phyloP scores from a whole-genome alignment of 2,888 invertebrate species.

The Andricus curvator region DNA sequence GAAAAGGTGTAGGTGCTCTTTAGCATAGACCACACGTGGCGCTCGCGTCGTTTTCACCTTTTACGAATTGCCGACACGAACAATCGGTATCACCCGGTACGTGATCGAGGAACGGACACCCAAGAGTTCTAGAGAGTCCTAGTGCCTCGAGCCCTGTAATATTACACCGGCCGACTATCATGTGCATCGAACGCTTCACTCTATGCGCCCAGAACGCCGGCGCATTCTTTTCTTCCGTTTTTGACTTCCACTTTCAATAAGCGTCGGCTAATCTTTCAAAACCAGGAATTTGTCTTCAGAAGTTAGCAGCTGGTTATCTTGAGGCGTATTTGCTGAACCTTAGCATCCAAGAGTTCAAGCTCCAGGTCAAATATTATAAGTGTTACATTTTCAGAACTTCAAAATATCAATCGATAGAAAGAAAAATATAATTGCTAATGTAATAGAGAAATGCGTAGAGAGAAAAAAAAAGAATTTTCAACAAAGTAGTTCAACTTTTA shows the following conservation, averaged over 20 bases:
- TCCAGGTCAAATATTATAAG: too few relatives aligned
- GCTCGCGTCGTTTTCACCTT: constrained; percentile 22
- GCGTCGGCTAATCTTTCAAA: constrained; percentile 19
- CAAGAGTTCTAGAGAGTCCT: constrained; percentile 66
- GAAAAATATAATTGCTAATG: too few relatives aligned
- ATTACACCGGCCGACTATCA: constrained; percentile 70
- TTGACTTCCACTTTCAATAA: constrained; percentile 21
- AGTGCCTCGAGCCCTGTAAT: constrained; percentile 71
- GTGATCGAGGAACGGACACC: constrained; percentile 65
- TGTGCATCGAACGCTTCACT: constrained; percentile 57
- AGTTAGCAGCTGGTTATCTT: neutral
- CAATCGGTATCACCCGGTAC: constrained; percentile 68
- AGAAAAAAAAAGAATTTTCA: too few relatives aligned
- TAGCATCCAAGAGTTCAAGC: neutral
- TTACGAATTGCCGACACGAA: constrained; percentile 50
- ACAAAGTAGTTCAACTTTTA: too few relatives aligned
- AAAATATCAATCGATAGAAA: too few relatives aligned
- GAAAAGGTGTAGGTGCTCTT: constrained; percentile 45
- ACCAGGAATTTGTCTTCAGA: neutral
- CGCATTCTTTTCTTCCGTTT: constrained; percentile 29
- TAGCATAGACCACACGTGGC: constrained; percentile 44
- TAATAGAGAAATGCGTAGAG: too few relatives aligned
- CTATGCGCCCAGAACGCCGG: constrained; percentile 44
- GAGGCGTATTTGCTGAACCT: neutral
- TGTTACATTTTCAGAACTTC: too few relatives aligned